Percentiles rank a stretch among this genome's conserved stretches.
Evolutionary conservation across 2,113 vertebrate genomes (phyloP).

Genomic region (Platysternon megacephalum): DNA sequence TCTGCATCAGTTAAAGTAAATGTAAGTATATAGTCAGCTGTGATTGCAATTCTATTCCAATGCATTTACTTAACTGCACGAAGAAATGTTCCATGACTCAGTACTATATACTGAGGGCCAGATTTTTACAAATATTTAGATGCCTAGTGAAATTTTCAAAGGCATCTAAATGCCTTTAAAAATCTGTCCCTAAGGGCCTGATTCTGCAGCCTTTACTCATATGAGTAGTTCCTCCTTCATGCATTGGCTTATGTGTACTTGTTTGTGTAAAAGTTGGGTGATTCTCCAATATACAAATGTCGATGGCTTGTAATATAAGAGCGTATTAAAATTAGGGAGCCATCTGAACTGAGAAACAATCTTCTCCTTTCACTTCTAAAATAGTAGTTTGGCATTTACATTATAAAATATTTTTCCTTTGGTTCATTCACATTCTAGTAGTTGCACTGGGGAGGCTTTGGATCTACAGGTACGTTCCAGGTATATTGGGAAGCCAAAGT

Average conservation of each 20-base stretch:
- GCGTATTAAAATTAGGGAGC: not conserved
- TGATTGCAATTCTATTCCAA: constrained; percentile 16
- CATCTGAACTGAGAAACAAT: not conserved
- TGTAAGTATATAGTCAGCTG: constrained; percentile 12
- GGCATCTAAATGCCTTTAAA: not conserved
- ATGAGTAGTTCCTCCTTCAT: not conserved
- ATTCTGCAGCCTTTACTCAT: not conserved
- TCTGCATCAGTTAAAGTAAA: constrained; percentile 40
- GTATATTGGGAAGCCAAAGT: not conserved
- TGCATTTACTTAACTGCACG: constrained; percentile 25
- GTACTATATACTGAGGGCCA: constrained; percentile 1
- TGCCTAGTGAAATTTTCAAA: not conserved
- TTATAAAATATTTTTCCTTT: accelerated
- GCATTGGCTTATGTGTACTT: not conserved
- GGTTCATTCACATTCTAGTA: accelerated
- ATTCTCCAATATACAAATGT: not conserved
- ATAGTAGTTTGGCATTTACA: not conserved
- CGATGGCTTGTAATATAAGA: not conserved
- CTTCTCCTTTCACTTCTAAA: not conserved
- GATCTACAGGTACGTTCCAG: not conserved
- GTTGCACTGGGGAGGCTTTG: accelerated
- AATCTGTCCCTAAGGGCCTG: not conserved
- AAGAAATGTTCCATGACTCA: constrained; percentile 45
- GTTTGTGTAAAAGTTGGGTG: not conserved
- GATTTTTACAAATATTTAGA: not conserved